These are phyloP conservation scores for Gila orcuttii DNA, from an alignment of 2,113 vertebrate genomes.

Conservation along the genomic window DNA sequence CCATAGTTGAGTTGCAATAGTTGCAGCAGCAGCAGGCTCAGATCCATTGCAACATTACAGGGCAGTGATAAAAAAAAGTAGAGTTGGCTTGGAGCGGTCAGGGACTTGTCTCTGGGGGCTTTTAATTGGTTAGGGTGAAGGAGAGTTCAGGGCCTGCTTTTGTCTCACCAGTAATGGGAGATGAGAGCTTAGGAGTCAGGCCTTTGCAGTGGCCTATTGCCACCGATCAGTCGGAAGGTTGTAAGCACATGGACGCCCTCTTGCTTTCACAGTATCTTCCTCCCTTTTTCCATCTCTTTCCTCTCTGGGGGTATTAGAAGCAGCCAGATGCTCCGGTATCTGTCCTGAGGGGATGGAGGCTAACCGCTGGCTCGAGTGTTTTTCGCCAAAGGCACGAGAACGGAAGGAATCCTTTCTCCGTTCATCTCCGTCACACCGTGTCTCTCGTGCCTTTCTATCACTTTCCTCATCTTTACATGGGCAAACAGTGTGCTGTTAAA, in stretches of 20 bases:
- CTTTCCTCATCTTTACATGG: slow-evolving; percentile 55
- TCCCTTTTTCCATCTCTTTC: neutral
- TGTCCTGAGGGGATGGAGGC: slow-evolving; percentile 45
- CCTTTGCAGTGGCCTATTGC: slow-evolving; percentile 48
- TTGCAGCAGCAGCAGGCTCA: slow-evolving; percentile 30
- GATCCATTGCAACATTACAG: slow-evolving; percentile 35
- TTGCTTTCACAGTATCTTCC: slow-evolving; percentile 26
- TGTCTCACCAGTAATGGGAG: slow-evolving; percentile 55
- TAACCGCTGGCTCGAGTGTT: slow-evolving; percentile 31
- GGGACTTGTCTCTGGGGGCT: slow-evolving; percentile 46
- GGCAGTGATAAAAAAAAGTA: slow-evolving; percentile 51
- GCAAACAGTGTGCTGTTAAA: slow-evolving; percentile 58
- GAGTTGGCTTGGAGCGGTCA: slow-evolving; percentile 37
- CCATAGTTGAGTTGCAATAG: slow-evolving; percentile 31
- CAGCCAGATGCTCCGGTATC: slow-evolving; percentile 51
- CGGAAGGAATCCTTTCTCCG: slow-evolving; percentile 43
- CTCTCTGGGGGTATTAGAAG: slow-evolving; percentile 29
- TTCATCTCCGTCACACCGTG: slow-evolving; percentile 49
- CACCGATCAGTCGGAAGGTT: slow-evolving; percentile 43
- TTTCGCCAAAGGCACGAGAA: slow-evolving; percentile 26
- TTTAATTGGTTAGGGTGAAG: slow-evolving; percentile 54
- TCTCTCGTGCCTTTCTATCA: slow-evolving; percentile 52
- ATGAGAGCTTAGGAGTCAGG: slow-evolving; percentile 52
- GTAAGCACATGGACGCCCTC: slow-evolving; percentile 38
- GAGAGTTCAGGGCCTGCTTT: slow-evolving; percentile 50